Evolutionary conservation across 2,113 vertebrate species (phyloP), one percentile per base, ranked within the genome.

Genomic region (Canis aureus): DNA sequence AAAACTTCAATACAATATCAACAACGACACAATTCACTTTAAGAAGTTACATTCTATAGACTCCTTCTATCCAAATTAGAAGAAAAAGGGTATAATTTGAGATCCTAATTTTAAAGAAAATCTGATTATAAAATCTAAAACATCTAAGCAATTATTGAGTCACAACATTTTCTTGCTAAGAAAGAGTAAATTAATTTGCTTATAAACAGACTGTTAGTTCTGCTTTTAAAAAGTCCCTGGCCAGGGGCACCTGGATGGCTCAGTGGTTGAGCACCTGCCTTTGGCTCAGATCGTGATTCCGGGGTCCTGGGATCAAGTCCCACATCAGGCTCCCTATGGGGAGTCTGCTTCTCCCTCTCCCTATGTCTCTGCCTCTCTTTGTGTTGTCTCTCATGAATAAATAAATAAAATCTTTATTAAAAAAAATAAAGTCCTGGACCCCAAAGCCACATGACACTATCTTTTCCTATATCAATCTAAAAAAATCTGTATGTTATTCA

Each of bases 1-100:
- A 97, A 97, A 96, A 95, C 94, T 90, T 95, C 81, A 95, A 64
- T 80, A 89, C 69, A 89, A 22, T 78, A 91, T 76, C 91, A 96
- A 94, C 12, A 35, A 80, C 64, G 71, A 94, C 76, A 53, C 49
- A 74, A 80, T 95, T 97, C 93, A 86, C 38, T 97, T 87, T 92
- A 92, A 94, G 76, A 92, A 95, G 76, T 85, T 95, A 95, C n/a
- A 95, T 89, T 80, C 86, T 91, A 84, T 3, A 93, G 62, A 91
- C 23, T 84, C 76, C 71, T 90, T 96, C 79, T 84, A 91, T 49
- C 32, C 71, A 96, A 95, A 86, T 87, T 57, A 83, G 93, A 93
- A 74, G 25, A n/a, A 93, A 88, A 97, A 84, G 71, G 19, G 25
- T 81, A 1, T 80, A 85, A 64, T 94, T 87, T 95, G 80, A n/a